phyloP scores from a whole-genome alignment of 2,113 vertebrate species.

The Sialia sialis region DNA sequence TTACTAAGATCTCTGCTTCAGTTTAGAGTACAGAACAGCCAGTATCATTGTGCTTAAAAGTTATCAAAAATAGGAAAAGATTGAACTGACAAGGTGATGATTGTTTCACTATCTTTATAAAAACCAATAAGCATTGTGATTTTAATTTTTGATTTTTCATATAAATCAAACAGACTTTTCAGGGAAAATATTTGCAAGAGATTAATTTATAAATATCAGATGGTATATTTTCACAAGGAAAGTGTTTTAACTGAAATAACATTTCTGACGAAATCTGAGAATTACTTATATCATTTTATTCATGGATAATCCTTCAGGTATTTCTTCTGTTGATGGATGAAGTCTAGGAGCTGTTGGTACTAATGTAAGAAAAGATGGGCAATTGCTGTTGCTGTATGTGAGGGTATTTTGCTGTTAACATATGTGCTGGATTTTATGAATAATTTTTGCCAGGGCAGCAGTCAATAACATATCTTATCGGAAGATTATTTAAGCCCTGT shows the following conservation, averaged over 20 bases:
- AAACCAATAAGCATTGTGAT: neutral
- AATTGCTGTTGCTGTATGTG: neutral
- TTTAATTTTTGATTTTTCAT: neutral
- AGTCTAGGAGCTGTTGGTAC: neutral
- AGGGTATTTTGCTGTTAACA: neutral
- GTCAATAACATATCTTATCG: neutral
- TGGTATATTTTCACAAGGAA: neutral
- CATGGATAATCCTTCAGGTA: neutral
- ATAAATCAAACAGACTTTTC: neutral
- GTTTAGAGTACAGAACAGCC: neutral
- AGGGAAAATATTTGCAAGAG: neutral
- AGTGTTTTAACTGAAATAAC: neutral
- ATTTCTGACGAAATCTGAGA: neutral
- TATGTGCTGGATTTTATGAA: neutral
- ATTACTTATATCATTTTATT: neutral
- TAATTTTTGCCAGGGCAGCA: neutral
- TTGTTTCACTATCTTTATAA: neutral
- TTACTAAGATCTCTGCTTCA: neutral
- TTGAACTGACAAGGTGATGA: neutral
- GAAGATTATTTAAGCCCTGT: neutral
- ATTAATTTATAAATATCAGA: neutral
- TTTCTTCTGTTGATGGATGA: neutral
- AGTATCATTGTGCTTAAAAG: neutral
- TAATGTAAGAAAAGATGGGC: neutral
- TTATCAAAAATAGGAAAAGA: neutral